Evolutionary conservation across 2,888 invertebrate species (phyloP).

Genomic region (Axea sp.): DNA sequence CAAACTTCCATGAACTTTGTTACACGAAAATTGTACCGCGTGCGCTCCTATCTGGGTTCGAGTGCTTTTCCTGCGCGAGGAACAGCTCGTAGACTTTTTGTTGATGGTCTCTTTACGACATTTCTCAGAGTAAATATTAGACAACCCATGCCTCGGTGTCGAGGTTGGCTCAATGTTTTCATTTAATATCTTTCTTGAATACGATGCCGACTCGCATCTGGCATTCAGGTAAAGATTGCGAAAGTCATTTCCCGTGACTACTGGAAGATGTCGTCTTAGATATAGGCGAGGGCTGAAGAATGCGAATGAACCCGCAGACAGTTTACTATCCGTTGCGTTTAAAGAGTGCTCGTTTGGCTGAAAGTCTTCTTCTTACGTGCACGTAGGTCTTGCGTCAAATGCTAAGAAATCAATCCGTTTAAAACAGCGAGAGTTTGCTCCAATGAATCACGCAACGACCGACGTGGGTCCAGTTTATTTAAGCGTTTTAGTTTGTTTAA

Average conservation of each 20-base stretch:
- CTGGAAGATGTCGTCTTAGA: constrained; percentile 77
- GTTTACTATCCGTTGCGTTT: constrained; percentile 53
- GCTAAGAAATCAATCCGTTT: constrained; percentile 33
- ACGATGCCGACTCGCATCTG: constrained; percentile 67
- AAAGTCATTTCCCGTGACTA: constrained; percentile 77
- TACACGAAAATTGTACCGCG: constrained; percentile 12
- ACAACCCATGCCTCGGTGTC: constrained; percentile 53
- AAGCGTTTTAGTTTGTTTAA: no score
- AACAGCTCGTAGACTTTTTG: constrained; percentile 41
- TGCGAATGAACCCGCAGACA: constrained; percentile 61
- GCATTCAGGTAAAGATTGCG: constrained; percentile 76
- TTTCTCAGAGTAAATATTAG: constrained; percentile 77
- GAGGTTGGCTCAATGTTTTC: constrained; percentile 74
- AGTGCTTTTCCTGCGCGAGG: constrained; percentile 10
- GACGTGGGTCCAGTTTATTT: no score
- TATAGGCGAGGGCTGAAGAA: constrained; percentile 69
- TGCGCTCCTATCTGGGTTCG: not conserved
- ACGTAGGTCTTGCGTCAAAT: constrained; percentile 12
- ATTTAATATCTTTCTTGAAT: constrained; percentile 77
- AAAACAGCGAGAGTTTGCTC: constrained; percentile 19
- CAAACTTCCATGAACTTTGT: no score
- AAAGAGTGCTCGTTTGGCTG: constrained; percentile 57
- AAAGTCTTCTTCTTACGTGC: constrained; percentile 47
- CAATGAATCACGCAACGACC: no score
- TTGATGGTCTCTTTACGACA: constrained; percentile 77